These are phyloP conservation scores for Spheniscus humboldti DNA, from an alignment of 2,797 vertebrate genomes.

Conservation along the genomic window DNA sequence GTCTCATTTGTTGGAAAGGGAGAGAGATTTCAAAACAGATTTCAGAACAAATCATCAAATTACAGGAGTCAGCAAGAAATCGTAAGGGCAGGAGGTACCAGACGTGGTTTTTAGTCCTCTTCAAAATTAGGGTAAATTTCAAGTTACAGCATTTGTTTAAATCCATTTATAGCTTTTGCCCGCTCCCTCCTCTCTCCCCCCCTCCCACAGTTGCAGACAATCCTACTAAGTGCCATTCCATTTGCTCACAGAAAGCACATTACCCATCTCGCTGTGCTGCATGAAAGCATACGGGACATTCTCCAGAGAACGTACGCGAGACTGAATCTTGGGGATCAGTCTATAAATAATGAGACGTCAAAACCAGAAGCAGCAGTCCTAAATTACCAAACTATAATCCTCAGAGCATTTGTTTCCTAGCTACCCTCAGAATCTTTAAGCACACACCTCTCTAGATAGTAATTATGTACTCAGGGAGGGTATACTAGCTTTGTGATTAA, in stretches of 20 bases:
- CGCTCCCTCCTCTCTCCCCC: not conserved
- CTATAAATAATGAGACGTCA: slow-evolving; percentile 12
- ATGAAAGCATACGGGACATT: not conserved
- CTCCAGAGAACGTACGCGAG: not conserved
- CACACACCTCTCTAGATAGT: slow-evolving; percentile 40
- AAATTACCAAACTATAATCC: slow-evolving; percentile 35
- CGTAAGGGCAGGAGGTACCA: not conserved
- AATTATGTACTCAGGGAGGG: slow-evolving; percentile 57
- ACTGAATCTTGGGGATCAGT: not conserved
- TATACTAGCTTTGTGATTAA: slow-evolving; percentile 4
- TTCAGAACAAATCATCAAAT: slow-evolving; percentile 20
- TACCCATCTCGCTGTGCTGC: not conserved
- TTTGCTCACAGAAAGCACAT: not conserved
- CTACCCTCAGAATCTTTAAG: slow-evolving; percentile 25
- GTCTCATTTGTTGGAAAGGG: slow-evolving; percentile 11
- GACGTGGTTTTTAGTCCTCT: not conserved
- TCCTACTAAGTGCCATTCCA: not conserved
- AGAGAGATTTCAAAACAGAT: slow-evolving; percentile 36
- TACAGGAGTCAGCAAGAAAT: slow-evolving; percentile 39
- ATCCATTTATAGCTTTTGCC: not conserved
- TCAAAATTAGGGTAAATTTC: not conserved
- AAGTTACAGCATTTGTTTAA: not conserved
- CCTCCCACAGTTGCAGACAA: not conserved
- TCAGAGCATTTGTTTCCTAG: slow-evolving; percentile 49
- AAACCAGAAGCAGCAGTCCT: slow-evolving; percentile 12